A percentile compares a stretch with the other conserved stretches of the same genome.
Evolutionary conservation across 2,888 invertebrate genomes (phyloP).

Genomic region (Iselma pallidipennis): DNA sequence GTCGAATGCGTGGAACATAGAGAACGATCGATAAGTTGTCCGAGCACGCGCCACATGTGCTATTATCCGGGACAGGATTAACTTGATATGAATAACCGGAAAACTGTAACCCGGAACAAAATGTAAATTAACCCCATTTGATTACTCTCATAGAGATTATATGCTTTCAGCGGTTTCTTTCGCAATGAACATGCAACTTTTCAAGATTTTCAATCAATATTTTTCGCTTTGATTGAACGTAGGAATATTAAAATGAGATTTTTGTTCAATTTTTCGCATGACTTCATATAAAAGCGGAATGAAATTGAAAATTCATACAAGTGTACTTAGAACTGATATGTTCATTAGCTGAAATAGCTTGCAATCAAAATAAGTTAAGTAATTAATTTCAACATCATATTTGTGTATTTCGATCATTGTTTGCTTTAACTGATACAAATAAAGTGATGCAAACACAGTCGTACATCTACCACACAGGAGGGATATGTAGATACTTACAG

Average conservation of each 20-base stretch:
- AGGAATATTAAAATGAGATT: too few species aligned
- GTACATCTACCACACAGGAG: not conserved
- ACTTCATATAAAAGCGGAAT: too few species aligned
- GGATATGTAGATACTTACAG: slow-evolving; percentile 8
- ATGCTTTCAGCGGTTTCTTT: slow-evolving; percentile 17
- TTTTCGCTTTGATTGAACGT: too few species aligned
- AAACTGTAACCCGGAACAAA: slow-evolving; percentile 40
- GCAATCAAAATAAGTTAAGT: too few species aligned
- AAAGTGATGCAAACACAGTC: slow-evolving; percentile 3
- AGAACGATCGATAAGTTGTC: slow-evolving; percentile 37
- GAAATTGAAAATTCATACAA: too few species aligned
- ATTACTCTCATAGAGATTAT: slow-evolving; percentile 37
- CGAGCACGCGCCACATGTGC: slow-evolving; percentile 41
- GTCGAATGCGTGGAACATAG: slow-evolving; percentile 25
- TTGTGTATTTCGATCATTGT: slow-evolving; percentile 14
- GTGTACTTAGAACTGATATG: too few species aligned
- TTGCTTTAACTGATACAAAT: slow-evolving; percentile 17
- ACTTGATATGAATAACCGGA: slow-evolving; percentile 41
- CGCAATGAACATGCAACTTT: not conserved
- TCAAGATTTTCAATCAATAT: not conserved
- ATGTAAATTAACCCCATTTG: slow-evolving; percentile 40
- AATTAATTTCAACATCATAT: slow-evolving; percentile 21
- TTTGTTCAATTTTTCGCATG: too few species aligned
- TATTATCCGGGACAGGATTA: slow-evolving; percentile 39
- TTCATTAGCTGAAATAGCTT: too few species aligned